Base-by-base conservation (phyloP, 2,888 invertebrate genomes). In the Litoditis marina region DNA sequence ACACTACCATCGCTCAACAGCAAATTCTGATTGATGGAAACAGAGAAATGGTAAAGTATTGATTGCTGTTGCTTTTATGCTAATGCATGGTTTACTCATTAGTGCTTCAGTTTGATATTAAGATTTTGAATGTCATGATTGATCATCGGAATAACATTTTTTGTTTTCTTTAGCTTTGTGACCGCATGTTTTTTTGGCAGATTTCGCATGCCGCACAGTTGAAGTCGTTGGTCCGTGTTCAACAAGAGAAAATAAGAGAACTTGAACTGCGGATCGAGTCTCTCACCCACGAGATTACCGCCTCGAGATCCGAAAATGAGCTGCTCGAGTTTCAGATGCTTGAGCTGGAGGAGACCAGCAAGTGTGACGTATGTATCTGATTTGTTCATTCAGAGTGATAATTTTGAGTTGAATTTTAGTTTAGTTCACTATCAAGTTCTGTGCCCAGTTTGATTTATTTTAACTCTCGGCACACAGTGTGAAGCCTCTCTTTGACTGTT, bases 271-370 rank as follows among this genome's bases (percentile, higher is more conserved):
- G 53, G 30, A 67, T 75, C 44, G 71, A 72, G 42, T 63, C 66
- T 2, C 46, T 71, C 56, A 55, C 57, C 25, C 58, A 70, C 22
- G 54, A 65, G 53, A 57, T 70, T 25, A 67, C 60, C 1, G 60
- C 67, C 3, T 65, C 67, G 28, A 68, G 66, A 28, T 76, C 80
- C 30, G 65, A 71, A 54, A 78, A 78, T 60, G 81, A 81, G 44
- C 67, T 82, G 19, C 71, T 82, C 42, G 81, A 81, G 60, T 81
- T 81, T 57, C 81, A 81, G 66, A 63, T 77, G 28, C 64, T 78
- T 39, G 78, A 78, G 59, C 63, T 77, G 71, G 65, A 70, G 47
- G 59, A 69, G 46, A 66, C 54, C 34, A 68, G 57, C 52, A 39
- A 49, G 1, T 31, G 51, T 27, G 59, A 59, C 30, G 57, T 58